Evolutionary conservation across 2,797 vertebrate species (phyloP).

Genomic region (Fundulus diaphanus): DNA sequence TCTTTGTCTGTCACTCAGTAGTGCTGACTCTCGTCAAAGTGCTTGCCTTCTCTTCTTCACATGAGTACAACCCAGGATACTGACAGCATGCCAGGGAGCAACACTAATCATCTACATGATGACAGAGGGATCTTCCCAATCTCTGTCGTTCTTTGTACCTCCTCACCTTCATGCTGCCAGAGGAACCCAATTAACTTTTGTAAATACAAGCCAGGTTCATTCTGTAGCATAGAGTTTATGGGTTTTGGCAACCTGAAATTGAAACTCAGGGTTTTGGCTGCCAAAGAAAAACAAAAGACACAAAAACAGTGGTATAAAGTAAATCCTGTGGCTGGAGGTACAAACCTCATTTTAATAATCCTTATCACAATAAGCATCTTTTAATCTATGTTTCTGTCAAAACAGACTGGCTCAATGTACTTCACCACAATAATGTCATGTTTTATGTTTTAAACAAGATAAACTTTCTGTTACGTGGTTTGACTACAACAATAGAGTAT

Average conservation of each 20-base stretch:
- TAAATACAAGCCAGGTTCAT: neutral
- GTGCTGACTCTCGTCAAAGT: conserved; percentile 60
- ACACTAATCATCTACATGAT: conserved; percentile 42
- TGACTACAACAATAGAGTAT: neutral
- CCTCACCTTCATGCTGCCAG: conserved; percentile 1
- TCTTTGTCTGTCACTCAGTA: conserved; percentile 51
- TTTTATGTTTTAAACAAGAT: neutral
- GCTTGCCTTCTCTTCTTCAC: neutral
- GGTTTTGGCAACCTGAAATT: neutral
- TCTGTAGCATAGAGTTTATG: neutral
- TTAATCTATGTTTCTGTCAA: no score
- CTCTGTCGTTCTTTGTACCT: neutral
- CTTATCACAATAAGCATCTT: no score
- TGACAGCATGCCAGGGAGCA: conserved; percentile 35
- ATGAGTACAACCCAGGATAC: conserved; percentile 14
- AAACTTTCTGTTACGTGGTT: neutral
- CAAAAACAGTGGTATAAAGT: neutral
- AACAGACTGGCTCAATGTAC: no score
- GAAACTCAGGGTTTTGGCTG: neutral
- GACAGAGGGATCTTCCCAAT: conserved; percentile 12
- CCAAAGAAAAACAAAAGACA: neutral
- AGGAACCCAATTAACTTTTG: conserved; percentile 9
- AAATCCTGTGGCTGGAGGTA: neutral
- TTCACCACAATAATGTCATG: neutral
- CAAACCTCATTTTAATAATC: no score